Percentiles rank a stretch among this genome's conserved stretches.
These are phyloP conservation scores for Cyaniris semiargus DNA, from an alignment of 2,888 invertebrate species.

Conservation along the genomic window DNA sequence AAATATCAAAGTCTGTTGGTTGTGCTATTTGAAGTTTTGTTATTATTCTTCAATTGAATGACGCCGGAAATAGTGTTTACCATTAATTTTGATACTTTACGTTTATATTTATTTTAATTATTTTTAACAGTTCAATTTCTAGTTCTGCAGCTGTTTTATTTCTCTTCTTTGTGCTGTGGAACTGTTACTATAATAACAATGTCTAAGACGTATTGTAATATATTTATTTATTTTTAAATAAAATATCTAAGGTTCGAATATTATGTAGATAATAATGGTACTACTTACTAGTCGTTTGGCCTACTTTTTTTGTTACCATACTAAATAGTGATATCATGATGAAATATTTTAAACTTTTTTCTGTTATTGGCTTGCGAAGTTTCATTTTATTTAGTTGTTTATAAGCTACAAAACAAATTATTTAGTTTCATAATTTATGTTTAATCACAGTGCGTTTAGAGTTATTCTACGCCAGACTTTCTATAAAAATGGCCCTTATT, in stretches of 20 bases:
- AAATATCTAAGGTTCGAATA: neutral
- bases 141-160: neutral
- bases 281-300: constrained; percentile 19
- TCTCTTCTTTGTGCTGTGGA: neutral
- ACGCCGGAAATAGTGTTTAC: neutral
- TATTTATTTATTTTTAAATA: neutral
- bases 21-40: neutral
- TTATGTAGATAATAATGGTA: neutral
- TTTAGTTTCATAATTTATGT: neutral
- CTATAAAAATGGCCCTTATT: neutral
- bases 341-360: neutral
- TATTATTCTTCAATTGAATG: neutral
- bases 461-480: neutral
- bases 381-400: neutral
- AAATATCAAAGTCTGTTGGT: constrained; percentile 7
- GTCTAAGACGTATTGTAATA: constrained; percentile 2
- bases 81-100: neutral
- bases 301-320: constrained; percentile 6
- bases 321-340: neutral
- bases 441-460: neutral
- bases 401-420: neutral
- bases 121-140: no score
- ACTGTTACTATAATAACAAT: neutral
- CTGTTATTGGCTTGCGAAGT: neutral
- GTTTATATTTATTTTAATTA: neutral